Evolutionary conservation across 2,113 vertebrate species (phyloP), one percentile per base, ranked within the genome.

Genomic region (Hirundichthys speculiger): DNA sequence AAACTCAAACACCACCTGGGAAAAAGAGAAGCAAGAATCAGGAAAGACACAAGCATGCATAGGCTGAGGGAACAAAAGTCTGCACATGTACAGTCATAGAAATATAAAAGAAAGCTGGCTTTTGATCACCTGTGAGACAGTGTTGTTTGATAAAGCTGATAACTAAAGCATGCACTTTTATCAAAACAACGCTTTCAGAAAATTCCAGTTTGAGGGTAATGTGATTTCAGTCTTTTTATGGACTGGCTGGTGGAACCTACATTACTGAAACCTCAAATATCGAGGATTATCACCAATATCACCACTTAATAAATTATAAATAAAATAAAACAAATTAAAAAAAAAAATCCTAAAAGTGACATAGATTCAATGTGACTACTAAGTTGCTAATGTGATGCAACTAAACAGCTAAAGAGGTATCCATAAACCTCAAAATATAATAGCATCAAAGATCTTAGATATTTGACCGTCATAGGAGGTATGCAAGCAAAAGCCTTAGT

Each of bases 1-100:
- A 72, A 74, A 71, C 39, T 43, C 50, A 19, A 55, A 39, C 75
- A 75, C 69, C 24, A 56, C 49, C 13, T 40, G 50, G 19, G 21
- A 25, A 49, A 25, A 53, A 71, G 2, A 60, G 2, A 19, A 15
- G 51, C 27, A 59, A 39, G 38, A 73, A 72, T 65, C 53, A 49
- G 43, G 11, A 62, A 13, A 62, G 24, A 63, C 49, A 45, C 61
- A 59, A 59, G 19, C 55, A 41, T 60, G 45, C 34, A 67, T 12
- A 21, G 24, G 48, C 43, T 0, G 46, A 30, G 38, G 0, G 30
- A 42, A 64, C 13, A 42, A 24, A 15, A 4, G 3, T 34, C 39
- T n/a, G 51, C 56, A 52, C 45, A 39, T 34, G 30, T 34, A 10
- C 30, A 13, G 21, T 22, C 16, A 27, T 13, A 22, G 22, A 53